phyloP scores from a whole-genome alignment of 2,888 invertebrate genomes.

The Branchipolynoe longqiensis region DNA sequence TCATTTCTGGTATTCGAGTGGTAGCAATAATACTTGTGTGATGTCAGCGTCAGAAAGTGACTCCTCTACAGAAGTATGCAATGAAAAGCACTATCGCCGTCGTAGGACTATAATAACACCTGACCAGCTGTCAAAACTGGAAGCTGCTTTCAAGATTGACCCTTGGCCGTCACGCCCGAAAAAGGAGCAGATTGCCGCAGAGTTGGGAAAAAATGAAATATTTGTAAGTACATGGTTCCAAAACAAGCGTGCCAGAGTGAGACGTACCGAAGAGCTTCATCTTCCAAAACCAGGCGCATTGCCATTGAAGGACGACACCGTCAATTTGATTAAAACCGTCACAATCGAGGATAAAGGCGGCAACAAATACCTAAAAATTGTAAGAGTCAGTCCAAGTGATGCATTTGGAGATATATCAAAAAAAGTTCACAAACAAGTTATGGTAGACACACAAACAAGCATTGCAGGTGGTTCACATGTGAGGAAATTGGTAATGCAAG shows the following conservation, averaged over 20 bases:
- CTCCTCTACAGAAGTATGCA: conserved; percentile 22
- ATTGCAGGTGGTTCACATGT: too few species aligned
- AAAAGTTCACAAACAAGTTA: background rate
- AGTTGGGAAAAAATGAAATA: conserved; percentile 32
- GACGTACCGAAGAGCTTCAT: conserved; percentile 46
- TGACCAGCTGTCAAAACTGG: conserved; percentile 42
- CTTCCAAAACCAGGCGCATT: background rate
- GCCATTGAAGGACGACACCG: background rate
- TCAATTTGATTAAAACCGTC: conserved; percentile 8
- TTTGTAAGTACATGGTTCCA: conserved; percentile 62
- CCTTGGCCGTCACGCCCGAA: conserved; percentile 53
- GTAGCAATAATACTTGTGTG: background rate
- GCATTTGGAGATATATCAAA: background rate
- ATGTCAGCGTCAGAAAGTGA: conserved; percentile 45
- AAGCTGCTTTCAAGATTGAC: conserved; percentile 49
- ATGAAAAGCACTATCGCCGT: conserved; percentile 38
- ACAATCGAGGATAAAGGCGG: conserved; percentile 23
- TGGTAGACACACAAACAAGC: background rate
- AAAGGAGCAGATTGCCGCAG: conserved; percentile 54
- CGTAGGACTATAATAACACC: conserved; percentile 56
- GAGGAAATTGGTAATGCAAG: too few species aligned
- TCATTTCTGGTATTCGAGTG: background rate
- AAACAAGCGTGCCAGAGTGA: conserved; percentile 58
- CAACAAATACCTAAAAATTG: conserved; percentile 29
- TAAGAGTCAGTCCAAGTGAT: conserved; percentile 36